Evolutionary conservation across 1,140 invertebrate genomes (phyloP).

Genomic region (Apocrypta bakeri): DNA sequence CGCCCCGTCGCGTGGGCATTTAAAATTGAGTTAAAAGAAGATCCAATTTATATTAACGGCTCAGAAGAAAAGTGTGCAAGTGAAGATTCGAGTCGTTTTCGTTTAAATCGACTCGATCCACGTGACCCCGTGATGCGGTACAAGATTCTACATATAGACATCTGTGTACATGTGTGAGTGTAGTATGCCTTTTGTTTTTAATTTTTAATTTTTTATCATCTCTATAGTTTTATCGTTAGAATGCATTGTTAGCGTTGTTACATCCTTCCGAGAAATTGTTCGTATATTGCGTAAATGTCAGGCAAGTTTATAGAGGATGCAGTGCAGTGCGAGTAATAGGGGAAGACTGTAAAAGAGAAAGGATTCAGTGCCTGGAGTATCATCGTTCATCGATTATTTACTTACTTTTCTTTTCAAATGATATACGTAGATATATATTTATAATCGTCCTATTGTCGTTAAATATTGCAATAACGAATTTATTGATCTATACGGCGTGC

Average conservation of each 20-base stretch:
- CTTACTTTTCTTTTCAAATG: too few relatives aligned
- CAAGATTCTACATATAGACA: neutral
- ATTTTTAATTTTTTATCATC: neutral
- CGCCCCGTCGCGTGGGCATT: too few relatives aligned
- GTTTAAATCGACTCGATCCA: neutral
- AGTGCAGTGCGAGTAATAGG: neutral
- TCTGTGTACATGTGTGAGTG: too few relatives aligned
- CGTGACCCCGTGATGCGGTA: neutral
- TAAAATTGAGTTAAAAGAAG: neutral
- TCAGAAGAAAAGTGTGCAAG: conserved; percentile 34
- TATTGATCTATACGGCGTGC: neutral
- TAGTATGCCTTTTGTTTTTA: neutral
- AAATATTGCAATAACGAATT: neutral
- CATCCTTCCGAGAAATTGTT: conserved; percentile 29
- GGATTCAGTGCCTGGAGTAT: conserved; percentile 55
- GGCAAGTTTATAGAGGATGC: conserved; percentile 3
- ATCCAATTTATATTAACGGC: neutral
- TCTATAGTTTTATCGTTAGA: neutral
- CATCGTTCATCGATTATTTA: neutral
- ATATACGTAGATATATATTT: neutral
- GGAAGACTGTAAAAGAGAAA: conserved; percentile 61
- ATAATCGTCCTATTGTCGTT: neutral
- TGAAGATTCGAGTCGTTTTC: neutral
- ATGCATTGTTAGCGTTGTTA: neutral
- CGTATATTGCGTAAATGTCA: neutral